phyloP scores from a whole-genome alignment of 2,888 invertebrate species.

The Brassicogethes aeneus region DNA sequence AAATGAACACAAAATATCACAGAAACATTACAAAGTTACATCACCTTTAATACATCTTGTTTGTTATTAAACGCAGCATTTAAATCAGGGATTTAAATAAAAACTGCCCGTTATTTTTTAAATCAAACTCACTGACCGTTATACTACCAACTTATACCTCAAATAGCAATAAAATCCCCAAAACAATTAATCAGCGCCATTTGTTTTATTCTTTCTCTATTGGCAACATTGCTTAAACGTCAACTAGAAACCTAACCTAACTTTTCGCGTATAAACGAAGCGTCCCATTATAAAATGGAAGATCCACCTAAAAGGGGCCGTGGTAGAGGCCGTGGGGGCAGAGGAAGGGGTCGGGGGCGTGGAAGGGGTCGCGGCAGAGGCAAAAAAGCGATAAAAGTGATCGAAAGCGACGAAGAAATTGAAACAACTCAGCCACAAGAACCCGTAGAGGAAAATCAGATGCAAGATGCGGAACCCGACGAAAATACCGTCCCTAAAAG shows the following conservation, averaged over 20 bases:
- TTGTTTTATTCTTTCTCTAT: too few species aligned
- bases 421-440: conserved; percentile 37
- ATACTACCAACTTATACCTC: too few species aligned
- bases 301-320: conserved; percentile 51
- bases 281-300: conserved; percentile 44
- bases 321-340: conserved; percentile 69
- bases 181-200: too few species aligned
- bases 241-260: background rate
- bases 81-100: too few species aligned
- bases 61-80: too few species aligned
- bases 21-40: background rate
- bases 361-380: conserved; percentile 63
- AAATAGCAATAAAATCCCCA: too few species aligned
- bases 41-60: too few species aligned
- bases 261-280: too few species aligned
- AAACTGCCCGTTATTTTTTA: too few species aligned
- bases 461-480: conserved; percentile 38
- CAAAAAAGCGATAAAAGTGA: conserved; percentile 65
- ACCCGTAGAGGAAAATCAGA: conserved; percentile 38
- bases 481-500: conserved; percentile 47
- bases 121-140: too few species aligned
- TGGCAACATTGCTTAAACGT: too few species aligned
- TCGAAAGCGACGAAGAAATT: conserved; percentile 52
- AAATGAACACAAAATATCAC: background rate
- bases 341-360: conserved; percentile 67